phyloP scores from a whole-genome alignment of 2,797 vertebrate species.

The Rhinichthys osculus region DNA sequence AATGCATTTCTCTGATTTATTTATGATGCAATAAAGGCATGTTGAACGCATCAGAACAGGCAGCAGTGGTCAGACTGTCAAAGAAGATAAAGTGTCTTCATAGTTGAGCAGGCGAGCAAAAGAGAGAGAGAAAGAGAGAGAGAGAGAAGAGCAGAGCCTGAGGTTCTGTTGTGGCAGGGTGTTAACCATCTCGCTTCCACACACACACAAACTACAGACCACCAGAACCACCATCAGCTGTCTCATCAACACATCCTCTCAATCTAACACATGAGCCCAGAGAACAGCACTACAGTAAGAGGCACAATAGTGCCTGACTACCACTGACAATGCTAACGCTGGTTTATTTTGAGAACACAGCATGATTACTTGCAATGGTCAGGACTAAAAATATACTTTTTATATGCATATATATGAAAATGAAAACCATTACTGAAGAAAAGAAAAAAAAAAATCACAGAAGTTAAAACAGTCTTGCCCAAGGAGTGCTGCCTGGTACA shows the following conservation, averaged over 20 bases:
- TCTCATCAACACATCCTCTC: constrained; percentile 57
- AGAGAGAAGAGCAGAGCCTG: constrained; percentile 66
- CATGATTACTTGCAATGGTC: neutral
- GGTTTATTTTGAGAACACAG: constrained; percentile 12
- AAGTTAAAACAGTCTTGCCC: neutral
- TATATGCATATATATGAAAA: neutral
- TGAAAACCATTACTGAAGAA: neutral
- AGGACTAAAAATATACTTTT: neutral
- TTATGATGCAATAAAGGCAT: constrained; percentile 99
- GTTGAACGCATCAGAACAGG: constrained; percentile 92
- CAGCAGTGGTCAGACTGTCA: constrained; percentile 98
- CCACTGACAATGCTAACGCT: neutral
- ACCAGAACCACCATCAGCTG: constrained; percentile 70
- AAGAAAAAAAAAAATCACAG: neutral
- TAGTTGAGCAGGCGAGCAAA: constrained; percentile 86
- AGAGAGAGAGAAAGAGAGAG: constrained; percentile 73
- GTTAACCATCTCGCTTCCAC: constrained; percentile 90
- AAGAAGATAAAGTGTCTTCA: constrained; percentile 95
- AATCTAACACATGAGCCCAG: constrained; percentile 1
- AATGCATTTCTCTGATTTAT: constrained; percentile 94
- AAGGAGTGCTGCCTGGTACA: neutral
- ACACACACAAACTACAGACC: constrained; percentile 79
- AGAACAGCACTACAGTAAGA: constrained; percentile 3
- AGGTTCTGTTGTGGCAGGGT: constrained; percentile 71
- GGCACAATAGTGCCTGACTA: neutral